A percentile compares a stretch with the other conserved stretches of the same genome.
These are phyloP conservation scores for Bubalus kerabau DNA, from an alignment of 2,113 vertebrate genomes.

Conservation along the genomic window DNA sequence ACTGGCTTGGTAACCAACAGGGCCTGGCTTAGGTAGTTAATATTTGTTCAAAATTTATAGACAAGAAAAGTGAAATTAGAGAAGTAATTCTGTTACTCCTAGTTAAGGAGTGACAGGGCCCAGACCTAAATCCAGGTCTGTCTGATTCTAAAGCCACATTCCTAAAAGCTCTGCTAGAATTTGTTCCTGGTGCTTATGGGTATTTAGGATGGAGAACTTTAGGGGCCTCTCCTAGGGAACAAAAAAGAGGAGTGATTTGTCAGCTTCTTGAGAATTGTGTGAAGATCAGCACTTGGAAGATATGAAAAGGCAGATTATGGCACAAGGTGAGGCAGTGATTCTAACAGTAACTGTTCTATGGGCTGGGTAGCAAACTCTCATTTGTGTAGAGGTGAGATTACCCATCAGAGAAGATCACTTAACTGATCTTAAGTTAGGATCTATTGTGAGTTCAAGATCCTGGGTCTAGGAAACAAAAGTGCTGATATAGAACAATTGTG, in stretches of 20 bases:
- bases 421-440: background rate
- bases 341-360: background rate
- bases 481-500: background rate
- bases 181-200: background rate
- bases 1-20: background rate
- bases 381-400: background rate
- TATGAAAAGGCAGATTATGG: background rate
- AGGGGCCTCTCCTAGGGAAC: background rate
- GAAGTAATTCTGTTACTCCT: background rate
- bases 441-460: background rate
- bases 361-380: background rate
- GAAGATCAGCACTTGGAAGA: background rate
- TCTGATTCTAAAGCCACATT: background rate
- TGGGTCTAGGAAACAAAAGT: background rate
- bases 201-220: background rate
- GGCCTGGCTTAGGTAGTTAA: background rate
- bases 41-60: conserved; percentile 21
- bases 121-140: background rate
- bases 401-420: background rate
- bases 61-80: background rate
- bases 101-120: background rate
- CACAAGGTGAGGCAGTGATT: background rate
- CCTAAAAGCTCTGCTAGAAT: background rate
- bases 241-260: background rate
- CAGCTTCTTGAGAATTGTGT: background rate